A percentile compares a stretch with the other conserved stretches of the same genome.
Conservation (phyloP, 2,797 vertebrate genomes). For the Acanthis flammea region DNA sequence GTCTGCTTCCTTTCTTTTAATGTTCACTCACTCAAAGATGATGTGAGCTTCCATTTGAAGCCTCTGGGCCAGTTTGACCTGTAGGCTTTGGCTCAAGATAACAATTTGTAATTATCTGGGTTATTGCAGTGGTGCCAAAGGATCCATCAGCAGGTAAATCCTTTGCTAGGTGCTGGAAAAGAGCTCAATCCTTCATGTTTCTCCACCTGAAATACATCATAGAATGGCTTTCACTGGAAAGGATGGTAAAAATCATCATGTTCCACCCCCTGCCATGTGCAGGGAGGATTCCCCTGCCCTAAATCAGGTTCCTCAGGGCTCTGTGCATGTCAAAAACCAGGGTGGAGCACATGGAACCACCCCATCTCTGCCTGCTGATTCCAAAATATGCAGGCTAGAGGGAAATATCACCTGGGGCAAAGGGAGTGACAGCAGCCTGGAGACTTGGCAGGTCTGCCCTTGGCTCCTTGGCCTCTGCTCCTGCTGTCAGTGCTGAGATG, state of each 20-base stretch:
- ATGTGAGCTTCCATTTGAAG: slow-evolving; percentile 11
- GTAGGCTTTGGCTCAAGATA: background rate
- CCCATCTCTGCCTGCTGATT: background rate
- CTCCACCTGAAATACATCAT: background rate
- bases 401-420: background rate
- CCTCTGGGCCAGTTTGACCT: background rate
- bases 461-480: background rate
- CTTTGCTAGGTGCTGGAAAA: background rate
- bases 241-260: background rate
- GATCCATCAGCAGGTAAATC: background rate
- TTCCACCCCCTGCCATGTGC: background rate
- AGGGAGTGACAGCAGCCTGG: background rate
- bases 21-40: slow-evolving; percentile 33
- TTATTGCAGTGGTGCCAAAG: background rate
- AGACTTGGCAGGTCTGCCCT: background rate
- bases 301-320: background rate
- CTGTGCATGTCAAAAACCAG: accelerated
- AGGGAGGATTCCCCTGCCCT: background rate
- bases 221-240: background rate
- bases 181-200: background rate
- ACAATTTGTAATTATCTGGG: background rate
- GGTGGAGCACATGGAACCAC: background rate
- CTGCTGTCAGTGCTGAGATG: background rate
- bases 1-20: slow-evolving; percentile 36
- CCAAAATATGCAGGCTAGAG: background rate